phyloP scores from a whole-genome alignment of 2,888 invertebrate species.

The Cephonodes hylas region DNA sequence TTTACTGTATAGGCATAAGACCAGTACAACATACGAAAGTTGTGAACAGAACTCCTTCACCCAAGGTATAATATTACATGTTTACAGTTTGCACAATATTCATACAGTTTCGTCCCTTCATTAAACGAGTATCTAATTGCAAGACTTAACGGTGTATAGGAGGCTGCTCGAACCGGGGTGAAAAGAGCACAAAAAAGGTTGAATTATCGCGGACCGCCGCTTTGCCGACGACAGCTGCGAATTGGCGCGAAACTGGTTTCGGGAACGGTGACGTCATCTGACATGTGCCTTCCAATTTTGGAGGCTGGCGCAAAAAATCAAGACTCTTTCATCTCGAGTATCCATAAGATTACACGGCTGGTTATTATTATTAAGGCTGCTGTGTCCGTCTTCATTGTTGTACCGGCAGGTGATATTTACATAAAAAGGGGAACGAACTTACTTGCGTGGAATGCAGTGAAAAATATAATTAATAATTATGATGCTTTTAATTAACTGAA shows the following conservation, averaged over 20 bases:
- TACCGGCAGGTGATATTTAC: slow-evolving; percentile 31
- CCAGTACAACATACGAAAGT: background rate
- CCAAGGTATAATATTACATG: slow-evolving; percentile 2
- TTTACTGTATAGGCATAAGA: background rate
- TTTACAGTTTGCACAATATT: slow-evolving; percentile 1
- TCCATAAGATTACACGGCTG: slow-evolving; percentile 59
- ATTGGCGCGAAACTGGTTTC: slow-evolving; percentile 76
- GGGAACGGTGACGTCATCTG: slow-evolving; percentile 71
- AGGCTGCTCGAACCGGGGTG: slow-evolving; percentile 47
- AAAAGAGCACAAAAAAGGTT: slow-evolving; percentile 45
- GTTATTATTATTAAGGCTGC: slow-evolving; percentile 42
- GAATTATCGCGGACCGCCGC: slow-evolving; percentile 59
- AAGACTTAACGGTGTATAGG: slow-evolving; percentile 70
- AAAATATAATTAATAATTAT: background rate
- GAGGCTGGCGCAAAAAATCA: slow-evolving; percentile 55
- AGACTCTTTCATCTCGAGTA: slow-evolving; percentile 48
- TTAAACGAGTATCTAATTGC: slow-evolving; percentile 9
- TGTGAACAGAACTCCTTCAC: background rate
- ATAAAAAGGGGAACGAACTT: background rate
- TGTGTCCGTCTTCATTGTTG: slow-evolving; percentile 26
- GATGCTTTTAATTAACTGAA: background rate
- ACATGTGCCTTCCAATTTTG: slow-evolving; percentile 66
- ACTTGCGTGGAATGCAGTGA: background rate
- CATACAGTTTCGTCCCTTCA: background rate
- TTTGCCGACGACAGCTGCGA: slow-evolving; percentile 76